Conservation (phyloP, 2,888 invertebrate species). For the Microctonus brassicae region DNA sequence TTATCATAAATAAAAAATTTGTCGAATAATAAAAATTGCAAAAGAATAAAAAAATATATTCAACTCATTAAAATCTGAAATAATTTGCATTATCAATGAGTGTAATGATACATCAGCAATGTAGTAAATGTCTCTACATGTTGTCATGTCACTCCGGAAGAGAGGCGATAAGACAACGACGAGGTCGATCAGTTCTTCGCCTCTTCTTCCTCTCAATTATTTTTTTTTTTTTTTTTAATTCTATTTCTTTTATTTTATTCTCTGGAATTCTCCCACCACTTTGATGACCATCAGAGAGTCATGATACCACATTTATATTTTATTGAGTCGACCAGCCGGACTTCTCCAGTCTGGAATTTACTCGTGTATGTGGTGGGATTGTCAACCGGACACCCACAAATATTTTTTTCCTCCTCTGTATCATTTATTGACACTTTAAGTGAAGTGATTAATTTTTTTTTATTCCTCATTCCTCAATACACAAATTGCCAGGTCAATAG, state of each 20-base stretch:
- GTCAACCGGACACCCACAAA: slow-evolving; percentile 10
- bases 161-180: slow-evolving; percentile 24
- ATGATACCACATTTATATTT: slow-evolving; percentile 5
- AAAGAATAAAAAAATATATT: not conserved
- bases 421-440: not conserved
- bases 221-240: not conserved
- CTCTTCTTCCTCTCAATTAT: not conserved
- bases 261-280: slow-evolving; percentile 20
- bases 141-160: slow-evolving; percentile 24
- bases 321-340: not conserved
- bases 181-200: not conserved
- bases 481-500: not conserved
- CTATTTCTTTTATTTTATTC: slow-evolving; percentile 10
- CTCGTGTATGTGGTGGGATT: not conserved
- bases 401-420: not conserved
- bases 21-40: too few species aligned
- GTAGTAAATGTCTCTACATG: not conserved
- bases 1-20: slow-evolving; percentile 5
- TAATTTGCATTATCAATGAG: not conserved
- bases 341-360: slow-evolving; percentile 4
- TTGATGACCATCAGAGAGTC: not conserved
- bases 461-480: not conserved
- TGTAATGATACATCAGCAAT: not conserved
- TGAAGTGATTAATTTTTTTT: not conserved
- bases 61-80: not conserved